Conservation (phyloP, 2,888 invertebrate species). For the Biston betularia region DNA sequence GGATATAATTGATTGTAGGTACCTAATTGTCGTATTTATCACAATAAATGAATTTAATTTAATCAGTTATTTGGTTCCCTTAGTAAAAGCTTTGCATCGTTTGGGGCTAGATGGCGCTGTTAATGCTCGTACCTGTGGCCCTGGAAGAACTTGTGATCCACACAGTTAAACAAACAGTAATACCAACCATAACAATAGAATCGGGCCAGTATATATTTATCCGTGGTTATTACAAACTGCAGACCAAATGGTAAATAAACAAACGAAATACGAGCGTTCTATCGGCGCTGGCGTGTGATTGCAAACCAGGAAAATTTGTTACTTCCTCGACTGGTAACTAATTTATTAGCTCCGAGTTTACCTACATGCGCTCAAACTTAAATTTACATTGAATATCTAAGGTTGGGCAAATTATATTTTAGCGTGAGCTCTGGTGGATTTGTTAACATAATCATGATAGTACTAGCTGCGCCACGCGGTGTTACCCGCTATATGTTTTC, state of each 20-base stretch:
- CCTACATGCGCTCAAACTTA: constrained; percentile 30
- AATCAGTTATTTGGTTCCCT: too few relatives aligned
- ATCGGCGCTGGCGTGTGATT: constrained; percentile 29
- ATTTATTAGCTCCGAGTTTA: constrained; percentile 40
- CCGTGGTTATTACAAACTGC: constrained; percentile 1
- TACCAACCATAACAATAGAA: constrained; percentile 2
- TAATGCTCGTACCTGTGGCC: too few relatives aligned
- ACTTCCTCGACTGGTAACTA: constrained; percentile 43
- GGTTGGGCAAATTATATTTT: not conserved
- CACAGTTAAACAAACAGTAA: not conserved
- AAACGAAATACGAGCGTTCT: constrained; percentile 13
- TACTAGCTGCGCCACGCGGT: too few relatives aligned
- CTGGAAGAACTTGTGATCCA: not conserved
- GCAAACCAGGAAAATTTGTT: constrained; percentile 51
- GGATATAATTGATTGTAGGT: too few relatives aligned
- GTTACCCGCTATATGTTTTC: too few relatives aligned
- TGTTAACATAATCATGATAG: too few relatives aligned
- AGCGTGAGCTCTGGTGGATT: not conserved
- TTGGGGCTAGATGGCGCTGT: too few relatives aligned
- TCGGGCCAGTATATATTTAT: not conserved
- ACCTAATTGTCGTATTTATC: too few relatives aligned
- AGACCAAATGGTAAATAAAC: constrained; percentile 14
- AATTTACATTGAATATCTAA: constrained; percentile 3
- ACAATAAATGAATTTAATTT: too few relatives aligned
- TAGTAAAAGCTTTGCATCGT: too few relatives aligned